phyloP scores from a whole-genome alignment of 2,888 invertebrate genomes.

The Priocnemis perturbator region DNA sequence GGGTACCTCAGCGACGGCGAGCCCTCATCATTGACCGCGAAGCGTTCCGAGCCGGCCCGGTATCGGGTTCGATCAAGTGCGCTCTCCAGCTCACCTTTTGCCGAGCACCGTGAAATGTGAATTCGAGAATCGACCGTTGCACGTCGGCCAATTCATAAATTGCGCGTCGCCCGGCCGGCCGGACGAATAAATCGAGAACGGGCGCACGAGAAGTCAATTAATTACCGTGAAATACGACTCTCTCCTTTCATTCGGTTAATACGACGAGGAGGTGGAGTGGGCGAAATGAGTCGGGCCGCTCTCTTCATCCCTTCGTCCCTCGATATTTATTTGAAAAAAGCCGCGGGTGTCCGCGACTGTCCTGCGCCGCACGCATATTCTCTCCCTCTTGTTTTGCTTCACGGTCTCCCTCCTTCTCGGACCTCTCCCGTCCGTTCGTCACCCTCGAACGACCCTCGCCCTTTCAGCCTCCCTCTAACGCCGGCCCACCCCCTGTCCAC shows the following conservation, averaged over 20 bases:
- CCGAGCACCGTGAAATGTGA: too few relatives aligned
- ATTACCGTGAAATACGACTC: constrained; percentile 30
- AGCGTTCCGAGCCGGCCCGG: too few relatives aligned
- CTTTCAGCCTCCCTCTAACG: not conserved
- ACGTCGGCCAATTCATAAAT: not conserved
- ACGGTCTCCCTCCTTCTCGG: not conserved
- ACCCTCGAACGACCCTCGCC: not conserved
- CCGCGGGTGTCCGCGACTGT: constrained; percentile 3
- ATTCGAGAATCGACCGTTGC: too few relatives aligned
- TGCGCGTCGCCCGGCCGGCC: constrained; percentile 7
- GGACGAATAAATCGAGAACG: constrained; percentile 26
- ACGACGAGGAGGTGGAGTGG: constrained; percentile 1
- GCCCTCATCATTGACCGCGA: too few relatives aligned
- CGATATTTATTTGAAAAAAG: constrained; percentile 32
- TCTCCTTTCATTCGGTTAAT: constrained; percentile 24
- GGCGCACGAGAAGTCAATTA: constrained; percentile 36
- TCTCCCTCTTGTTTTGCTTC: not conserved
- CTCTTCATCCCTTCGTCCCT: not conserved
- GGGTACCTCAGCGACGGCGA: too few relatives aligned
- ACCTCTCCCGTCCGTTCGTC: not conserved
- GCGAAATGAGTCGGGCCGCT: not conserved
- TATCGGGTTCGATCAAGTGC: too few relatives aligned
- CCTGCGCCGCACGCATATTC: not conserved
- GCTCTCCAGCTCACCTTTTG: too few relatives aligned
- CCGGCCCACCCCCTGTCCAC: not conserved